Evolutionary conservation across 2,113 vertebrate genomes (phyloP), one percentile per base, ranked within the genome.

Genomic region (Tor tambroides): DNA sequence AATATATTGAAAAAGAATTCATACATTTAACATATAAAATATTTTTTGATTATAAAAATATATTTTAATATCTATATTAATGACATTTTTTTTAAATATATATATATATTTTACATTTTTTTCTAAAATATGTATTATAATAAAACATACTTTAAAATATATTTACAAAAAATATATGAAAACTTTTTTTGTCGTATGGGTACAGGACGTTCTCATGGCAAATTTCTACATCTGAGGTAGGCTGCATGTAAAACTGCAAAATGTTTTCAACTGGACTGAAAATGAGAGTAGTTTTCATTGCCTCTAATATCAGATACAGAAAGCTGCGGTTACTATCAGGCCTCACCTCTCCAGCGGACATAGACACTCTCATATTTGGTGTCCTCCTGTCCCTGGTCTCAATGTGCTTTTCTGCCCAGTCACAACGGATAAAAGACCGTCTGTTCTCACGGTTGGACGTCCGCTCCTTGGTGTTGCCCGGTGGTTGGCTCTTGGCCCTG

Each of bases 341-440:
- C 12, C 85, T 82, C 75, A 90, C 89, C 89, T 90, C 89, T 69
- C 80, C 89, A 28, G 88, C 86, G 2, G 89, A 90, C 38, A 84
- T 59, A 10, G 89, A 90, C 12, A 61, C 76, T 59, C 86, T 86
- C 28, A 90, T 89, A 71, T 92, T 95, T 0, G 87, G 93, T 0
- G 95, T 96, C 90, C 93, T 96, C 84, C 95, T 95, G 91, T 93
- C 94, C 7, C 96, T 95, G 0, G 94, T 95, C 81, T 96, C 95
- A 0, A 90, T 91, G 84, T 93, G 94, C 61, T 87, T 96, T 89
- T 97, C 96, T 4, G 94, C 94, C 96, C 96, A 96, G 81, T 96
- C 97, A 46, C 95, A 94, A 1, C 96, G 92, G 63, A 96, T 95
- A 89, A 96, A 95, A 0, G 96, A 92, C 61, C 95, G 95, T 82